These are phyloP conservation scores for Mechanitis messenoides DNA, from an alignment of 2,888 invertebrate genomes.

Conservation along the genomic window DNA sequence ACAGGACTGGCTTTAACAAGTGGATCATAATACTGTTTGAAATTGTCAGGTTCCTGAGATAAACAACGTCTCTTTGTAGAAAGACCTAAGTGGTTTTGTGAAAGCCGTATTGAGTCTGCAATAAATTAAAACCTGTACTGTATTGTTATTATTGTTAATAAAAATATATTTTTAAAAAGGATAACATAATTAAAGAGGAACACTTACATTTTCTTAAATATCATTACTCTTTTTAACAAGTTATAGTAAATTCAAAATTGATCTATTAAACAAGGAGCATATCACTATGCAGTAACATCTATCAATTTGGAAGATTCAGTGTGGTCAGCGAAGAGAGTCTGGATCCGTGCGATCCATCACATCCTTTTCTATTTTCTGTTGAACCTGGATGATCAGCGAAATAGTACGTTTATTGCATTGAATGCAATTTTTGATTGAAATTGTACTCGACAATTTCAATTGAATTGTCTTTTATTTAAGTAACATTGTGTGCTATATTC, in stretches of 20 bases:
- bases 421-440: background rate
- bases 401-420: background rate
- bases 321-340: slow-evolving; percentile 12
- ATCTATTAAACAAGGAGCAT: background rate
- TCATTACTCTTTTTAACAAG: background rate
- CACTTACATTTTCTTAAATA: too few species aligned
- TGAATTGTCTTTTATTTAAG: too few species aligned
- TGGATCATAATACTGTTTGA: slow-evolving; percentile 18
- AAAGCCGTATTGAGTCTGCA: background rate
- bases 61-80: slow-evolving; percentile 24
- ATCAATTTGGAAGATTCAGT: slow-evolving; percentile 23
- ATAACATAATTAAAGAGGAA: too few species aligned
- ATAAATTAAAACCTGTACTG: slow-evolving; percentile 31
- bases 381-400: slow-evolving; percentile 5
- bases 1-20: too few species aligned
- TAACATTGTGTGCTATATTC: too few species aligned
- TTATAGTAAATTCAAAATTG: background rate
- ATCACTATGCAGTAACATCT: slow-evolving; percentile 18
- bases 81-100: slow-evolving; percentile 3
- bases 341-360: slow-evolving; percentile 22
- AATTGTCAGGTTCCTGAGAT: slow-evolving; percentile 22
- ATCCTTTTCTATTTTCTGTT: slow-evolving; percentile 16
- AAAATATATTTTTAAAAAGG: background rate
- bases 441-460: background rate
- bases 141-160: slow-evolving; percentile 25